Evolutionary conservation across 2,797 vertebrate species (phyloP).

Genomic region (Sciaenops ocellatus): DNA sequence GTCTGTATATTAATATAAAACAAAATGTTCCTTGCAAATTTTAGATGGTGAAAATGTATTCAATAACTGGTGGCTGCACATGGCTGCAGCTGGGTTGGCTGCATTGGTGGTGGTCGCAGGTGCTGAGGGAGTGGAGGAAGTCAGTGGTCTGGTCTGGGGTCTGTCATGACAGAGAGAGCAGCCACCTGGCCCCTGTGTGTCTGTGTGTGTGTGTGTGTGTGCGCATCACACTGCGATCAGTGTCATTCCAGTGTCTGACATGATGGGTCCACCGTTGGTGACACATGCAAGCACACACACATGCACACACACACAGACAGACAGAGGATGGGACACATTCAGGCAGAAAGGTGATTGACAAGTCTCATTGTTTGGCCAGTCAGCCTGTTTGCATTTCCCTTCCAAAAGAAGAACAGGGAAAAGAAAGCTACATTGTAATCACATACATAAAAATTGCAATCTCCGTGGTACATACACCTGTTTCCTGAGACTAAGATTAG

Average conservation of each 20-base stretch:
- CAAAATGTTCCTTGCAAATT: constrained; percentile 48
- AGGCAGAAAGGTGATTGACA: constrained; percentile 68
- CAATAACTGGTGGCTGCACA: constrained; percentile 66
- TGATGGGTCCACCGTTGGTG: constrained; percentile 60
- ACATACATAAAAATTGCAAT: constrained; percentile 11
- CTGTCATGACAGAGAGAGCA: constrained; percentile 68
- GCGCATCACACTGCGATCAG: constrained; percentile 54
- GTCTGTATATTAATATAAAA: constrained; percentile 33
- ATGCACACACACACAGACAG: constrained; percentile 39
- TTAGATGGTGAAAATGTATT: constrained; percentile 55
- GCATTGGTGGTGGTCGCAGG: constrained; percentile 64
- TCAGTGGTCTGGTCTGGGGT: constrained; percentile 65
- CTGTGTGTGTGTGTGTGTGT: constrained; percentile 46
- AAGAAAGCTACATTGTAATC: constrained; percentile 24
- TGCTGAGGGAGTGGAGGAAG: constrained; percentile 60
- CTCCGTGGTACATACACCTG: not conserved
- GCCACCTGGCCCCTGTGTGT: constrained; percentile 64
- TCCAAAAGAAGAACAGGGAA: constrained; percentile 19
- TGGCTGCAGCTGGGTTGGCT: constrained; percentile 59
- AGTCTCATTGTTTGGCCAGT: constrained; percentile 56
- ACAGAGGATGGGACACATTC: constrained; percentile 45
- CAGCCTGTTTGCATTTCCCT: constrained; percentile 43
- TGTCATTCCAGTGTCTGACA: constrained; percentile 75
- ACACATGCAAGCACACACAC: constrained; percentile 50
- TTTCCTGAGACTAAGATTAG: not conserved